Conservation (phyloP, 2,888 invertebrate genomes). For the Didymodactylos carnosus region DNA sequence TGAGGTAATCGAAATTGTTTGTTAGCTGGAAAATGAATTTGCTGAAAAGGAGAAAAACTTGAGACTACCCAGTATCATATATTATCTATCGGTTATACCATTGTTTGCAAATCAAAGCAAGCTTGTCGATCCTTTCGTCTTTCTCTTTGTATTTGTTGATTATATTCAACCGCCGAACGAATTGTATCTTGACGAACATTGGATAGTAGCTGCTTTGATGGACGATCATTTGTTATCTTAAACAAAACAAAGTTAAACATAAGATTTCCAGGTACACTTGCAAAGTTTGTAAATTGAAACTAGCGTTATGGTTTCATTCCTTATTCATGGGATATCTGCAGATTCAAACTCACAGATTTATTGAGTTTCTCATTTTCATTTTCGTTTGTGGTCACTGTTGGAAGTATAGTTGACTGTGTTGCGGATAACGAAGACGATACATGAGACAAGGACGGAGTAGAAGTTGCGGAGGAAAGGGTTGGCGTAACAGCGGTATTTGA, state of each 20-base stretch:
- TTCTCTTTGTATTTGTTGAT: constrained; percentile 57
- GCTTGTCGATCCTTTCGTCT: constrained; percentile 53
- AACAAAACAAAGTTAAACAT: background rate
- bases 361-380: background rate
- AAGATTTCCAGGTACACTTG: background rate
- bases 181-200: constrained; percentile 22
- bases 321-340: too few relatives aligned
- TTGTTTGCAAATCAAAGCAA: constrained; percentile 76
- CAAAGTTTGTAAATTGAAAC: too few relatives aligned
- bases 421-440: too few relatives aligned
- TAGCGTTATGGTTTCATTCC: too few relatives aligned
- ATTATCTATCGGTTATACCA: constrained; percentile 21
- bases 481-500: background rate
- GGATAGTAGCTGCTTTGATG: too few relatives aligned
- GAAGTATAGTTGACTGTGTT: background rate
- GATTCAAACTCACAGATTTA: too few relatives aligned
- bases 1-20: constrained; percentile 24
- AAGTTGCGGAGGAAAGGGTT: background rate
- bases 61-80: background rate
- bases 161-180: constrained; percentile 51
- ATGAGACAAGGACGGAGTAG: background rate
- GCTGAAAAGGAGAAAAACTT: constrained; percentile 27
- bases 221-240: background rate
- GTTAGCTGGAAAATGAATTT: constrained; percentile 51
- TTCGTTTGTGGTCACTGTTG: background rate